Evolutionary conservation across 2,113 vertebrate genomes (phyloP), one percentile per base, ranked within the genome.

Genomic region (Hemibagrus wyckioides): DNA sequence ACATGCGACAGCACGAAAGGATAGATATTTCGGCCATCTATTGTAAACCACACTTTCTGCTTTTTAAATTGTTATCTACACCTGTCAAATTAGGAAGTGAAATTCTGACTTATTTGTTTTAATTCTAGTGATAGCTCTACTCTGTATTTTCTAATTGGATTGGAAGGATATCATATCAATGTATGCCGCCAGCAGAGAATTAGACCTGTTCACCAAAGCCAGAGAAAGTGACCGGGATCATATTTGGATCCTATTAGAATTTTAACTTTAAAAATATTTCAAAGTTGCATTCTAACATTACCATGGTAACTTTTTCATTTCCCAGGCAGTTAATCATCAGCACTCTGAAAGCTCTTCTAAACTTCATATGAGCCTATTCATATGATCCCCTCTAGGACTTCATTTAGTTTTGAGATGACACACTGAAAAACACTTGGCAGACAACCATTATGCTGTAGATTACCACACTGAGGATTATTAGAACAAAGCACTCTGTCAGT

Each of bases 361-460:
- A 75, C 41, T 56, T 44, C 52, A 84, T 56, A 57, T 56, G 6
- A n/a, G 23, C 52, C 69, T 59, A 30, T 50, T 61, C 23, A 39
- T 85, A 69, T 52, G 30, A 36, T n/a, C n/a, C 71, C n/a, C n/a
- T 65, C 4, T 59, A 48, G 71, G 17, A 61, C 39, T 85, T 76
- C n/a, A 75, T 84, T 57, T 75, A 41, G 10, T 73, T 41, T 9
- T 75, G 23, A 21, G 25, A 57, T 59, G 54, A 39, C 17, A 17
- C 33, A 19, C 57, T 59, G 52, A 54, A 48, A 39, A 69, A 65
- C 30, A 69, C 76, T 80, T 39, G 48, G 4, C 57, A 21, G 3
- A 44, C 65, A 67, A 81, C 63, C 81, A 39, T 67, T 81, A 50
- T 84, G 39, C 48, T 56, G 48, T 63, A 69, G 65, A 82, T 89